Base-by-base conservation (phyloP, 2,888 invertebrate genomes). In the Leptopilina drosophilae region DNA sequence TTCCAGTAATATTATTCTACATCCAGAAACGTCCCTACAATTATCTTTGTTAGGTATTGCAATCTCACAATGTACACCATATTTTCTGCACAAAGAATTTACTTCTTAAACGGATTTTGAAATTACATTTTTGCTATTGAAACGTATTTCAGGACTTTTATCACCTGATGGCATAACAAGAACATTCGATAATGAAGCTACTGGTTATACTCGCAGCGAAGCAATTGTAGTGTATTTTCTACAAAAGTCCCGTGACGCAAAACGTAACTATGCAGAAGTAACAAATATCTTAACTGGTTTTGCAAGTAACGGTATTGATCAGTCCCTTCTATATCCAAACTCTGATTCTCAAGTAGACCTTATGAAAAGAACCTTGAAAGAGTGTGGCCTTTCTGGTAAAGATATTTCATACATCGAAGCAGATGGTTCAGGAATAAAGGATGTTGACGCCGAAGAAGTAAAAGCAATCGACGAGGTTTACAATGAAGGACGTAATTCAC, bases 341-440 rank as follows among this genome's bases (percentile, higher is more conserved):
- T 15, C 65, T 0, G 81, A 83, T 1, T 5, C 76, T 7, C 86
- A 85, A 77, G 77, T 56, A 5, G 5, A 40, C 0, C 7, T 85
- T 0, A 79, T 87, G 78, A 64, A 81, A 14, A 73, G 84, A 0
- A 14, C 81, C 6, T 78, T 86, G 0, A 53, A 84, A 0, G 79
- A 84, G 0, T 80, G 83, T 64, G 77, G 78, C 12, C 53, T 87
- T 26, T 56, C 73, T 1, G 85, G 86, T 5, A 77, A 77, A 66
- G 80, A 84, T 6, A 64, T 87, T 7, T 73, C 79, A 0, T 87
- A 81, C 46, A 11, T 87, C 0, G 87, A 87, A 14, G 86, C 86
- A 20, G 89, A 95, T 88, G 95, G 95, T n/a, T 94, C 94, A 26
- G 95, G 94, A 77, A 93, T 94, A 5, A 94, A 90, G 42, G 92